A percentile compares a stretch with the other conserved stretches of the same genome.
Conservation (phyloP, 2,797 vertebrate genomes). For the Phrynocephalus vlangalii region DNA sequence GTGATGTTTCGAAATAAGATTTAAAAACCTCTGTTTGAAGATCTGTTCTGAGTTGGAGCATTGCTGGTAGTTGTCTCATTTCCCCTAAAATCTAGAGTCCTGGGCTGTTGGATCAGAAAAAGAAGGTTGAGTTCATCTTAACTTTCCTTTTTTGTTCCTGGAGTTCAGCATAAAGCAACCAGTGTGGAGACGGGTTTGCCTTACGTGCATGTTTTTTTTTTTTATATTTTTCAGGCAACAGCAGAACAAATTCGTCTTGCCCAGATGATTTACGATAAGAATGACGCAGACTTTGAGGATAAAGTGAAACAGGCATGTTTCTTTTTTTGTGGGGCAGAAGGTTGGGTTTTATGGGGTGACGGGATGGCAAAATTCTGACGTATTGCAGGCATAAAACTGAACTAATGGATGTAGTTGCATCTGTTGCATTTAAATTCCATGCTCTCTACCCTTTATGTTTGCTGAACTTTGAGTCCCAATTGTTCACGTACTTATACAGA, state of each 20-base stretch:
- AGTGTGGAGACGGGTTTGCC: not conserved
- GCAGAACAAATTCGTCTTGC: slow-evolving; percentile 97
- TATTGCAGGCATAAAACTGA: not conserved
- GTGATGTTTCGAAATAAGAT: no score
- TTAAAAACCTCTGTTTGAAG: not conserved
- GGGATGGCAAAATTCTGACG: no score
- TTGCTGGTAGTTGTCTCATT: not conserved
- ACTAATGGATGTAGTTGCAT: not conserved
- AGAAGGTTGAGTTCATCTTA: no score
- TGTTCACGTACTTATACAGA: not conserved
- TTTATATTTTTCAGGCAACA: slow-evolving; percentile 86
- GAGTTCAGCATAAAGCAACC: not conserved
- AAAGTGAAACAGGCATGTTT: slow-evolving; percentile 95
- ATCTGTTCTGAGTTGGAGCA: not conserved
- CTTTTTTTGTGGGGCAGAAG: not conserved
- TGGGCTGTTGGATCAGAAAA: not conserved
- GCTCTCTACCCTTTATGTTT: not conserved
- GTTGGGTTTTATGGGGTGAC: not conserved
- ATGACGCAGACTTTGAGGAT: slow-evolving; percentile 94
- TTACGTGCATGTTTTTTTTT: not conserved
- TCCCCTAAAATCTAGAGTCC: not conserved
- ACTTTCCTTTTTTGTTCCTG: not conserved
- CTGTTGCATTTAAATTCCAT: not conserved
- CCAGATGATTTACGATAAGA: slow-evolving; percentile 98
- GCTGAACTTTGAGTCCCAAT: not conserved